phyloP scores from a whole-genome alignment of 2,113 vertebrate species.

The Pleuronectes platessa region DNA sequence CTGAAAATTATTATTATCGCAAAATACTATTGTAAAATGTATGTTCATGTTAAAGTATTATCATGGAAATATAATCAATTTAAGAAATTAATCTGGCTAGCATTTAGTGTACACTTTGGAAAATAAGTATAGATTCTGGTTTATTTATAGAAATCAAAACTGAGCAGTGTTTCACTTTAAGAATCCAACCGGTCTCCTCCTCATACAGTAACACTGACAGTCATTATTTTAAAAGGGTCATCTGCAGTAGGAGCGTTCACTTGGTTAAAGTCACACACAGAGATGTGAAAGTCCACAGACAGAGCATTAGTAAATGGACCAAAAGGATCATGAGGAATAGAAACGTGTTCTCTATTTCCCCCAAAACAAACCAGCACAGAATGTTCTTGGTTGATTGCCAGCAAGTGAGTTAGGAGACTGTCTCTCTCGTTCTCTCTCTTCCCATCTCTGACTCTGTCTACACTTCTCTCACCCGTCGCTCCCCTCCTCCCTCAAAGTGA shows the following conservation, averaged over 20 bases:
- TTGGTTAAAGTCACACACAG: background rate
- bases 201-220: background rate
- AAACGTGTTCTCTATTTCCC: slow-evolving; percentile 80
- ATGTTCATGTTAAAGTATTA: too few relatives aligned
- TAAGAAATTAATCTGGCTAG: too few relatives aligned
- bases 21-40: too few relatives aligned
- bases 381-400: slow-evolving; percentile 84
- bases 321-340: slow-evolving; percentile 77
- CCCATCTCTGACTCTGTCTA: slow-evolving; percentile 28
- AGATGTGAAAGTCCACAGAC: slow-evolving; percentile 34
- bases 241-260: background rate
- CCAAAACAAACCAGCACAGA: slow-evolving; percentile 86
- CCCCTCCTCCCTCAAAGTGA: slow-evolving; percentile 22
- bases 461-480: slow-evolving; percentile 24
- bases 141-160: background rate
- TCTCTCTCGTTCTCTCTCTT: slow-evolving; percentile 47
- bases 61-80: too few relatives aligned
- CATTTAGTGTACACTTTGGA: too few relatives aligned
- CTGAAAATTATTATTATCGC: too few relatives aligned
- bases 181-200: background rate
- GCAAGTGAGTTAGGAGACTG: slow-evolving; percentile 73
- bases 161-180: background rate
- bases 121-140: background rate
- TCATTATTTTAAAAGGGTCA: background rate
- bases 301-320: slow-evolving; percentile 34